Evolutionary conservation across 2,797 vertebrate species (phyloP), one percentile per base, ranked within the genome.

Genomic region (Calcarius lapponicus): DNA sequence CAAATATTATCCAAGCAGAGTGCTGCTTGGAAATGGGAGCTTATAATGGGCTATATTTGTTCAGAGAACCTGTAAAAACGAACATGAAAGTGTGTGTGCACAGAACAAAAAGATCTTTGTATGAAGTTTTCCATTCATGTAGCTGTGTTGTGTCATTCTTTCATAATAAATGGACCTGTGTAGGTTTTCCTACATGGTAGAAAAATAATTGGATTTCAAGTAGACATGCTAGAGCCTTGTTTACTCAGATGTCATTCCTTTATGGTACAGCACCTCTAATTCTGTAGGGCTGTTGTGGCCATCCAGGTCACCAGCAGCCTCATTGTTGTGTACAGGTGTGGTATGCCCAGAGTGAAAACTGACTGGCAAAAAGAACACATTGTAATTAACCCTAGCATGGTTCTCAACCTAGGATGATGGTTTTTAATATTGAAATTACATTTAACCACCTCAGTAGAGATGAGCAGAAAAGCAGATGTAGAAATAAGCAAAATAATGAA

Each of bases 311-410:
- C 70, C 58, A 26, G 56, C 81, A 96, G 34, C 81, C 73, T 97
- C 70, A 85, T 95, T 97, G 86, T 92, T 95, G 74, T 74, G 13
- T 78, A 78, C 51, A 97, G 85, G 65, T 96, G 87, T 13, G 17
- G 15, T 69, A 54, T 69, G 32, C 32, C 43, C 38, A 53, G 45
- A 70, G 28, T 74, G 19, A 75, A 85, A 84, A 92, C 12, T 81
- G 19, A 43, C 42, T 86, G 36, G 28, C 51, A 64, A 76, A 84
- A 94, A 65, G 42, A 94, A 34, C 40, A 43, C 10, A 13, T 50
- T 90, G 18, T 57, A 40, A 80, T 80, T 69, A 69, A 50, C 45
- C 53, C 36, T 69, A 34, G 22, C 24, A 28, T 40, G 42, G 50
- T 31, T 93, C 58, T 88, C 54, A 90, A 14, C 83, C 38, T 54